Evolutionary conservation across 1,140 invertebrate genomes (phyloP).

Genomic region (Carcinoscorpius rotundicauda): DNA sequence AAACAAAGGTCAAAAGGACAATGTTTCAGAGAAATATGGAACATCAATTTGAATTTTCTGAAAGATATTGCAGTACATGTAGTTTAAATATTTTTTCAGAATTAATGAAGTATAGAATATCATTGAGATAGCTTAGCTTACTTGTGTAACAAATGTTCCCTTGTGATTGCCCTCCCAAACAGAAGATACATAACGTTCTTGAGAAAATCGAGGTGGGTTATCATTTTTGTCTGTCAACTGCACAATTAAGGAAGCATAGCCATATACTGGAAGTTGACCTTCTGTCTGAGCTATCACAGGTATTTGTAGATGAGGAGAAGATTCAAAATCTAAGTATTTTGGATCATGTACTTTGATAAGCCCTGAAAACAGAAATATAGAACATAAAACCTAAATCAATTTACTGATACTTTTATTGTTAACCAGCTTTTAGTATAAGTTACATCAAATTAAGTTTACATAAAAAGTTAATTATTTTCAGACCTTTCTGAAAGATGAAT

Average conservation of each 20-base stretch:
- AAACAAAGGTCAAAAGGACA: conserved; percentile 47
- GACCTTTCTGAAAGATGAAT: too few relatives aligned
- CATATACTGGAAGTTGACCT: conserved; percentile 41
- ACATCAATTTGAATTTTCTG: too few relatives aligned
- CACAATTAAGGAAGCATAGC: conserved; percentile 60
- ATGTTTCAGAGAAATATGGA: conserved; percentile 60
- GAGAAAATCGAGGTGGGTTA: conserved; percentile 79
- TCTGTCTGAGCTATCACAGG: conserved; percentile 35
- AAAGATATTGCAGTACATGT: too few relatives aligned
- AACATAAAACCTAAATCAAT: too few relatives aligned
- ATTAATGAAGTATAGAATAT: conserved; percentile 11
- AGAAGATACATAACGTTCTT: conserved; percentile 66
- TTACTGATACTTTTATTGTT: too few relatives aligned
- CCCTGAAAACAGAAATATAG: conserved; percentile 36
- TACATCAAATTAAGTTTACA: too few relatives aligned
- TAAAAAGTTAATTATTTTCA: too few relatives aligned
- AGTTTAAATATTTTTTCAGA: background rate
- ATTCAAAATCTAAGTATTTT: conserved; percentile 67
- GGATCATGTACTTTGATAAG: conserved; percentile 62
- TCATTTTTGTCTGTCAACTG: conserved; percentile 73
- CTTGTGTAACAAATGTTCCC: conserved; percentile 67
- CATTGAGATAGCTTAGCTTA: conserved; percentile 22
- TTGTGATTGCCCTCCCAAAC: conserved; percentile 81
- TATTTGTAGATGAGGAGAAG: conserved; percentile 35
- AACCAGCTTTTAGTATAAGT: too few relatives aligned